phyloP scores from a whole-genome alignment of 2,113 vertebrate genomes.

The Raja brachyura region DNA sequence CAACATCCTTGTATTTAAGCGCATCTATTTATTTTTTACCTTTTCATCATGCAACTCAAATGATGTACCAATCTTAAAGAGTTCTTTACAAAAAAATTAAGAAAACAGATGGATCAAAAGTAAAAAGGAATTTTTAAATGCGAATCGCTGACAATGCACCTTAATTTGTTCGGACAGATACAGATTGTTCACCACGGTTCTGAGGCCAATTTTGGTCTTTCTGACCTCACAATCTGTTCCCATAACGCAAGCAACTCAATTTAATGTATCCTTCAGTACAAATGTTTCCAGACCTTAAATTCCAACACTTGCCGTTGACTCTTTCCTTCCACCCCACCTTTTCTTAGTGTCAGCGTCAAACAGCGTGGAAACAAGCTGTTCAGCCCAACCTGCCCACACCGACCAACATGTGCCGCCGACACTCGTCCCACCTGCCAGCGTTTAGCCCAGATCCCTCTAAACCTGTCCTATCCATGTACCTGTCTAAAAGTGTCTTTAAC shows the following conservation, averaged over 20 bases:
- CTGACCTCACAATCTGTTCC: neutral
- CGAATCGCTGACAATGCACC: neutral
- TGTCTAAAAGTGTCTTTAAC: too few relatives aligned
- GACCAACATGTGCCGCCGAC: too few relatives aligned
- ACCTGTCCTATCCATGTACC: too few relatives aligned
- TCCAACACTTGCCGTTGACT: too few relatives aligned
- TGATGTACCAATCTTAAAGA: neutral
- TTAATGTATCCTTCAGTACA: neutral
- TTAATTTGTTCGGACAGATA: neutral
- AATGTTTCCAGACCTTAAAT: too few relatives aligned
- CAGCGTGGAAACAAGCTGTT: too few relatives aligned
- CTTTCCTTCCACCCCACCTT: too few relatives aligned
- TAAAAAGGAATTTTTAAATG: neutral
- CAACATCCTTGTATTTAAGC: neutral
- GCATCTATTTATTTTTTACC: neutral
- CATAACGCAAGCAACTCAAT: neutral
- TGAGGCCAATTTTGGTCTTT: neutral
- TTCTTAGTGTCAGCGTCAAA: too few relatives aligned
- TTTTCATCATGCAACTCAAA: neutral
- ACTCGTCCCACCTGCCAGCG: too few relatives aligned
- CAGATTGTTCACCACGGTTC: neutral
- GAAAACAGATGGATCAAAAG: neutral
- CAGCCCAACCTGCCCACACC: too few relatives aligned
- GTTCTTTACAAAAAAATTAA: neutral
- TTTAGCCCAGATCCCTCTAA: too few relatives aligned